Evolutionary conservation across 2,113 vertebrate genomes (phyloP), one percentile per base, ranked within the genome.

Genomic region (Geococcyx californianus): DNA sequence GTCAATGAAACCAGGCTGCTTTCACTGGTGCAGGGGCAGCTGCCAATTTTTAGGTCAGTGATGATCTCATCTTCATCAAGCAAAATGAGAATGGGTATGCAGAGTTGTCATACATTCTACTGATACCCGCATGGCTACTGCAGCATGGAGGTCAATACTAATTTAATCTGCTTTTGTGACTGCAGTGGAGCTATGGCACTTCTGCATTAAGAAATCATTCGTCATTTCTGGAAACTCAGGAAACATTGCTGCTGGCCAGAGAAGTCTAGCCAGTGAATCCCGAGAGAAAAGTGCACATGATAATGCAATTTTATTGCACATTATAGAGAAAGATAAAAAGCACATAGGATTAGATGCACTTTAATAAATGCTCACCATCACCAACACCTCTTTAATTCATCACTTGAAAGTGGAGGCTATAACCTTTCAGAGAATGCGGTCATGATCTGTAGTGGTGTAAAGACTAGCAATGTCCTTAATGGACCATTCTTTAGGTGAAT

Each of bases 21-120:
- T 88, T 90, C 86, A 83, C 64, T 74, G 59, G 52, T 47, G 60
- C 91, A 84, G 83, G 58, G 56, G 88, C 60, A 92, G 95, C 94
- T 97, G 96, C 95, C 96, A 97, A 96, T 89, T 97, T 94, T 96
- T 97, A 95, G 95, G 89, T 95, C 91, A 96, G 94, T 45, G 86
- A 96, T 97, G 95, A 97, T 87, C 95, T 97, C 96, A 97, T 97
- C 87, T 90, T 93, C 60, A 21, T 90, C 80, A 68, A 90, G 93
- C 69, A 86, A 93, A 97, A 95, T 90, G 49, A 93, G 80, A 95
- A 90, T 69, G 16, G 6, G 76, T 84, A 64, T n/a, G 89, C 33
- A 3, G 80, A 75, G 73, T 2, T 89, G 89, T 94, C 91, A 81
- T 78, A 74, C 9, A 11, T 87, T 90, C 91, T 92, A 29, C 85